Base-by-base conservation (phyloP, 2,888 invertebrate genomes). In the Agonum fuliginosum region DNA sequence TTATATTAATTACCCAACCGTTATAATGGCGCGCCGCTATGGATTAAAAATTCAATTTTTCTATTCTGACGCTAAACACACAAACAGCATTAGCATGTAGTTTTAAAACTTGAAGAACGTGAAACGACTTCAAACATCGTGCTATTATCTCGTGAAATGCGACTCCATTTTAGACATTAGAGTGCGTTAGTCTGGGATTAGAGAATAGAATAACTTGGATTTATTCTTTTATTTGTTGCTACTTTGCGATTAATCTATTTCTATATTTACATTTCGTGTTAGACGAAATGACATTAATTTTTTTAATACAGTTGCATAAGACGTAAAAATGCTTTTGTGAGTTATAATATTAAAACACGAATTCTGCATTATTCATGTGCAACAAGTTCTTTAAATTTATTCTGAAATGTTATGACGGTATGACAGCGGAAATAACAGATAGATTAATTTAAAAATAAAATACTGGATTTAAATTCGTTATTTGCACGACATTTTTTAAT, bases 21-120 rank as follows among this genome's bases (percentile, higher is more conserved):
- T 27, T 58, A 58, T 58, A 27, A 27, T 27, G 54, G 54, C 27
- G 14, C 51, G 4, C 1, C 8, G 17, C 46, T 6, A 62, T 30
- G 58, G 58, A 30, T 62, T 62, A 62, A 62, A 62, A 62, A 62
- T 62, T 14, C 58, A 62, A 62, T 62, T 62, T 62, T 62, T 62
- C 58, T 62, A 30, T 62, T 62, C 58, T 62, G 58, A 62, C 54
- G 54, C 58, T 10, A 14, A 62, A 62, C 58, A 62, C 10, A 62
- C 34, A 62, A 62, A 62, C 58, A 62, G 58, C 58, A 62, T 62
- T 62, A 62, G 58, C 58, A 62, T 62, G 58, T 30, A 62, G 17
- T 46, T 46, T 30, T 17, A 46, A 20, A 46, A 17, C 14, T 46
- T 17, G 46, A 62, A 62, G 58, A 62, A 62, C 30, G 17, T 34